These are phyloP conservation scores for Oppia nitens DNA, from an alignment of 1,140 invertebrate species.

Conservation along the genomic window DNA sequence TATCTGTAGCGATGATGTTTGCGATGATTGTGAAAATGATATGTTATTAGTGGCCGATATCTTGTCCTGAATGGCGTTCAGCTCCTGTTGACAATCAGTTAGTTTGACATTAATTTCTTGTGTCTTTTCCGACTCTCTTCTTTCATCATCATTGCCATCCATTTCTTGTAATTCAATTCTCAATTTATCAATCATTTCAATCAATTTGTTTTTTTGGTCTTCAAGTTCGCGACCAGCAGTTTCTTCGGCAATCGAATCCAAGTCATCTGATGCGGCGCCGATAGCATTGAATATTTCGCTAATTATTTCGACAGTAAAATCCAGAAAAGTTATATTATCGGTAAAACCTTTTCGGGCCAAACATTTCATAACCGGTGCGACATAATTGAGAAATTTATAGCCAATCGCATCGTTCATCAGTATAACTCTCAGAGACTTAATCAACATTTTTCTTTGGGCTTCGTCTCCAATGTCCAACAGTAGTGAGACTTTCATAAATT, in stretches of 20 bases:
- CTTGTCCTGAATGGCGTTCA: not conserved
- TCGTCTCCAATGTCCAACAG: slow-evolving; percentile 3
- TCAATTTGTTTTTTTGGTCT: not conserved
- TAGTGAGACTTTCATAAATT: slow-evolving; percentile 1
- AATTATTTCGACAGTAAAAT: slow-evolving; percentile 6
- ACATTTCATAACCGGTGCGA: slow-evolving; percentile 7
- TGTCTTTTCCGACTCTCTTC: not conserved
- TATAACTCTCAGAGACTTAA: not conserved
- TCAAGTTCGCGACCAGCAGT: not conserved
- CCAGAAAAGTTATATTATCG: not conserved
- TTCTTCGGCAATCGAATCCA: not conserved
- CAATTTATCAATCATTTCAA: too few relatives aligned
- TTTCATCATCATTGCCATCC: not conserved
- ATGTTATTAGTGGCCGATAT: not conserved
- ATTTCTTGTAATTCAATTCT: slow-evolving; percentile 7
- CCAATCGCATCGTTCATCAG: not conserved
- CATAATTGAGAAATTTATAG: not conserved
- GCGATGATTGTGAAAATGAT: not conserved
- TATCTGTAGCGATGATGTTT: too few relatives aligned
- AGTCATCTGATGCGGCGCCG: not conserved
- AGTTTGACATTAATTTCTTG: slow-evolving; percentile 1
- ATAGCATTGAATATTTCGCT: slow-evolving; percentile 2
- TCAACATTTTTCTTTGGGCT: not conserved
- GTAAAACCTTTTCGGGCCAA: not conserved
- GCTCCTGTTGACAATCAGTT: not conserved